Percentiles rank a stretch among this genome's conserved stretches.
These are phyloP conservation scores for Microchirus variegatus DNA, from an alignment of 2,797 vertebrate genomes.

Conservation along the genomic window DNA sequence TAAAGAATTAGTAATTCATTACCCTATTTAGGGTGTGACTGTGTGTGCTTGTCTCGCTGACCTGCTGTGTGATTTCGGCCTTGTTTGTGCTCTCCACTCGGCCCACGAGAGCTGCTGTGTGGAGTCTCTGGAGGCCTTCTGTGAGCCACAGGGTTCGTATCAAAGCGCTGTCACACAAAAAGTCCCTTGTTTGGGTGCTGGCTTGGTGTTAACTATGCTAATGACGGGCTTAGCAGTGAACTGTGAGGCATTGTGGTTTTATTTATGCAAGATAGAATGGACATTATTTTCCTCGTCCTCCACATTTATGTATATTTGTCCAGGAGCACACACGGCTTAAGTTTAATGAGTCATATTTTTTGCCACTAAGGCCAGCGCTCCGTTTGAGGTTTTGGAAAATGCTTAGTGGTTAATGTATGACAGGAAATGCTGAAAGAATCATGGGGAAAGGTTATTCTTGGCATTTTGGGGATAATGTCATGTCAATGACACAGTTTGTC, in stretches of 20 bases:
- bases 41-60: slow-evolving; percentile 18
- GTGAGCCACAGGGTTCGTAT: slow-evolving; percentile 67
- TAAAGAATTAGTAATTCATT: slow-evolving; percentile 42
- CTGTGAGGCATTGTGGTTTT: slow-evolving; percentile 62
- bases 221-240: slow-evolving; percentile 66
- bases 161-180: slow-evolving; percentile 73
- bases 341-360: slow-evolving; percentile 47
- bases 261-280: slow-evolving; percentile 38
- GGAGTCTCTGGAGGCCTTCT: slow-evolving; percentile 71
- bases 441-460: slow-evolving; percentile 32
- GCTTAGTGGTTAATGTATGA: slow-evolving; percentile 15
- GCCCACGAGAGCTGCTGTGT: slow-evolving; percentile 62
- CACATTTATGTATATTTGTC: slow-evolving; percentile 26
- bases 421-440: slow-evolving; percentile 20
- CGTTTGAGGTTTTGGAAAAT: slow-evolving; percentile 42
- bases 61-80: slow-evolving; percentile 51
- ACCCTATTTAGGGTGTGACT: slow-evolving; percentile 25
- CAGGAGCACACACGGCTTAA: slow-evolving; percentile 14
- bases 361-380: slow-evolving; percentile 18
- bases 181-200: slow-evolving; percentile 70
- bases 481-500: slow-evolving; percentile 6
- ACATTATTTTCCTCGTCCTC: slow-evolving; percentile 39
- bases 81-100: slow-evolving; percentile 49
- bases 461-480: slow-evolving; percentile 14
- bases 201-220: slow-evolving; percentile 75